Percentiles rank a stretch among this genome's conserved stretches.
Conservation (phyloP, 2,113 vertebrate genomes). For the Embiotoca jacksoni region DNA sequence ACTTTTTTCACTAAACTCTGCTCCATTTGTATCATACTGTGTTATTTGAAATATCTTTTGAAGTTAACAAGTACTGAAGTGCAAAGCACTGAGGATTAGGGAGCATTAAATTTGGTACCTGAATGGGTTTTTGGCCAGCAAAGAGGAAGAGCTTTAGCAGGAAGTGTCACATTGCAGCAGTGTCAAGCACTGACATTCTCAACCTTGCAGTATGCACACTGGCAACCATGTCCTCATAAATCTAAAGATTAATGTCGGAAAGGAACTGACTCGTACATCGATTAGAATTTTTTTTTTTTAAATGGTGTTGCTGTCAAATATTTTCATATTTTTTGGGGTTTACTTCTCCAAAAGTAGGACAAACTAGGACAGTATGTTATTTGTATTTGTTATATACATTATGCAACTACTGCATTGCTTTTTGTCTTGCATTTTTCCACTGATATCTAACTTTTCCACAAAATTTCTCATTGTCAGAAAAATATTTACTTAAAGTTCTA, state of each 20-base stretch:
- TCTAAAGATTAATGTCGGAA: neutral
- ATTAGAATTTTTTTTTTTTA: too few species aligned
- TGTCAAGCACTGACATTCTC: conserved; percentile 39
- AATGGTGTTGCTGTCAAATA: neutral
- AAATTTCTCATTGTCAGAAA: too few species aligned
- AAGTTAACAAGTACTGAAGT: conserved; percentile 50
- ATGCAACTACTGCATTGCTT: too few species aligned
- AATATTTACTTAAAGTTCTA: neutral
- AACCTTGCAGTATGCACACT: neutral
- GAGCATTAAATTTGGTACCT: conserved; percentile 26
- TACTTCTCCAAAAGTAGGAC: too few species aligned
- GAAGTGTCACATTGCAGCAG: conserved; percentile 8
- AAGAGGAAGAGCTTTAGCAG: conserved; percentile 25
- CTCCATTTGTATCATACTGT: conserved; percentile 11
- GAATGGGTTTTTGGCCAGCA: conserved; percentile 29
- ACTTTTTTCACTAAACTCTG: neutral
- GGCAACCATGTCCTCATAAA: conserved; percentile 19
- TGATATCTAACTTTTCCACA: too few species aligned
- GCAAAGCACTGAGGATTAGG: conserved; percentile 44
- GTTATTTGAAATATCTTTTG: conserved; percentile 39
- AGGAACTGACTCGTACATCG: neutral
- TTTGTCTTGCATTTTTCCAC: too few species aligned
- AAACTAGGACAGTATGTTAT: too few species aligned
- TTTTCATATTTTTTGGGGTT: neutral
- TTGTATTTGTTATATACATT: too few species aligned